Percentiles rank a stretch among this genome's conserved stretches.
Conservation (phyloP, 1,140 invertebrate species). For the Drosophila repletoides region DNA sequence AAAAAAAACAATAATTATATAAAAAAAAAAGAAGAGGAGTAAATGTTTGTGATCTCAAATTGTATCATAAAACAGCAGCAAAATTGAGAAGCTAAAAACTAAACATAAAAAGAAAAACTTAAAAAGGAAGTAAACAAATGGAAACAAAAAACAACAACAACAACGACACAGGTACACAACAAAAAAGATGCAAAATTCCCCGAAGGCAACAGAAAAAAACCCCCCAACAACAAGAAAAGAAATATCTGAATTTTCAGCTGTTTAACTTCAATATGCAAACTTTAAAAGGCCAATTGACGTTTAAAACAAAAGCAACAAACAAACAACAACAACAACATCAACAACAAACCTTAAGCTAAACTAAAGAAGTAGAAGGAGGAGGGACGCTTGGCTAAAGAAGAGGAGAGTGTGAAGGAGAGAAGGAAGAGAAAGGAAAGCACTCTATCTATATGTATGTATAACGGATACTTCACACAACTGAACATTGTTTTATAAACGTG, state of each 20-base stretch:
- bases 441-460: constrained; percentile 73
- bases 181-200: constrained; percentile 79
- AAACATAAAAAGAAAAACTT: constrained; percentile 34
- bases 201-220: constrained; percentile 38
- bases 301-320: constrained; percentile 40
- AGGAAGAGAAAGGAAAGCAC: constrained; percentile 39
- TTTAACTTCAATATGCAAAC: constrained; percentile 72
- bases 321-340: too few relatives aligned
- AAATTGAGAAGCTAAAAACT: constrained; percentile 63
- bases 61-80: constrained; percentile 74
- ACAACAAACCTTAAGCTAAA: constrained; percentile 14
- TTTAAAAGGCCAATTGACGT: constrained; percentile 61
- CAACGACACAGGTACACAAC: constrained; percentile 50
- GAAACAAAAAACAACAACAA: constrained; percentile 41
- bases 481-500: constrained; percentile 79
- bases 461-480: constrained; percentile 78
- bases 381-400: constrained; percentile 41
- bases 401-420: constrained; percentile 9
- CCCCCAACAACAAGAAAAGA: constrained; percentile 25
- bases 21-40: constrained; percentile 44
- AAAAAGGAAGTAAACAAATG: constrained; percentile 36
- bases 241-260: constrained; percentile 29
- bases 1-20: constrained; percentile 37
- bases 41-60: constrained; percentile 82
- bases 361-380: background rate